These are phyloP conservation scores for Apaloderma vittatum DNA, from an alignment of 2,113 vertebrate species.

Conservation along the genomic window DNA sequence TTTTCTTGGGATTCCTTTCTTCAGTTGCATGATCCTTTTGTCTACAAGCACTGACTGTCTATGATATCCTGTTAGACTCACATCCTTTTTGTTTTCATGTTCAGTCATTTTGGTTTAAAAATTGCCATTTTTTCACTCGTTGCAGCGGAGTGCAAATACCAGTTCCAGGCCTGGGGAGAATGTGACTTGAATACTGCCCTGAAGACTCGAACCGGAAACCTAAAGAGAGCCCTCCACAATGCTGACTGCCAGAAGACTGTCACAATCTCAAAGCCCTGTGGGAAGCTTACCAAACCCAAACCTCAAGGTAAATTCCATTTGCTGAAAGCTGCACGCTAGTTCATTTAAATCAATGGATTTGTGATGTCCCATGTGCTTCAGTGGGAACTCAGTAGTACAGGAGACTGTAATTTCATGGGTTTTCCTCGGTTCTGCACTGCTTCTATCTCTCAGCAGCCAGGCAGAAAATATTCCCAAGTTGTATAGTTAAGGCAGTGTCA, in stretches of 20 bases:
- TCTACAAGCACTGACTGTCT: background rate
- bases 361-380: background rate
- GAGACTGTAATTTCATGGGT: background rate
- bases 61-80: background rate
- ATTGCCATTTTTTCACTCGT: background rate
- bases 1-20: background rate
- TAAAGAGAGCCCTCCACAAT: constrained; percentile 94
- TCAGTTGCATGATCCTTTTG: background rate
- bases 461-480: background rate
- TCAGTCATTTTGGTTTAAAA: background rate
- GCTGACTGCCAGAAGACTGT: constrained; percentile 92
- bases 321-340: background rate
- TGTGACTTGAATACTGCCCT: constrained; percentile 91
- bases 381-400: background rate
- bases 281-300: constrained; percentile 93
- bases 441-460: background rate
- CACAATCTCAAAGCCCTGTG: constrained; percentile 94
- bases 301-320: constrained; percentile 86
- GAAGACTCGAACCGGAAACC: constrained; percentile 91
- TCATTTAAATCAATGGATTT: background rate
- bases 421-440: background rate
- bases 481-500: background rate
- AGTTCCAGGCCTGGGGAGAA: constrained; percentile 96
- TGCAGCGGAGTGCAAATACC: constrained; percentile 95
- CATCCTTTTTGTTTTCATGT: background rate